These are phyloP conservation scores for Cyaniris semiargus DNA, from an alignment of 2,888 invertebrate species.

Conservation along the genomic window DNA sequence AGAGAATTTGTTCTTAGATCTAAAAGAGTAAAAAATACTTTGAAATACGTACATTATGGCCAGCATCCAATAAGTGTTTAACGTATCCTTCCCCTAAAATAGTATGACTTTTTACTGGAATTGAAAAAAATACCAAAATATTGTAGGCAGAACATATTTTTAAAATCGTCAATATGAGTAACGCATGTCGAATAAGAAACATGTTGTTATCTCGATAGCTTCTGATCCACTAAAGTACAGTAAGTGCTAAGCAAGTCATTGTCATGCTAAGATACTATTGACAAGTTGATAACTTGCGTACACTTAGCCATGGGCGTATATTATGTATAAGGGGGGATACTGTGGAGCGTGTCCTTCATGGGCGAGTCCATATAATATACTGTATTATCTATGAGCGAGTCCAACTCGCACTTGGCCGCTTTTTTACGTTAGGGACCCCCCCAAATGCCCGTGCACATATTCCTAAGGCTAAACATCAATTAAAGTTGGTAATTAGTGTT, in stretches of 20 bases:
- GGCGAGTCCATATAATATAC: too few species aligned
- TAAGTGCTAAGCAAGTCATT: background rate
- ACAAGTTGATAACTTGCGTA: background rate
- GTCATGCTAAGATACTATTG: background rate
- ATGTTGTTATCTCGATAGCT: constrained; percentile 1
- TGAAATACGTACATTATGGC: constrained; percentile 3
- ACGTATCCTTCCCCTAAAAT: constrained; percentile 22
- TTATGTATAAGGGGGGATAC: too few species aligned
- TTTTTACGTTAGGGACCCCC: too few species aligned
- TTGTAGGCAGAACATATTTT: background rate
- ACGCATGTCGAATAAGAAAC: background rate
- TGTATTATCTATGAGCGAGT: too few species aligned
- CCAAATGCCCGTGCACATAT: too few species aligned
- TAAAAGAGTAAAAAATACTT: background rate
- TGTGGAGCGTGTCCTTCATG: too few species aligned
- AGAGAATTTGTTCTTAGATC: background rate
- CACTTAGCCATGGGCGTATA: too few species aligned
- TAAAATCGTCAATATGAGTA: background rate
- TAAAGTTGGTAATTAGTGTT: too few species aligned
- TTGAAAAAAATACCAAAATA: constrained; percentile 12
- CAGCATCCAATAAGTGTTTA: constrained; percentile 11
- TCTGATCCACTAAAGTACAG: background rate
- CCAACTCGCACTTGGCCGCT: too few species aligned
- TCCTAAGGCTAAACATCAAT: too few species aligned
- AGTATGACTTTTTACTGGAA: constrained; percentile 8